A percentile compares a stretch with the other conserved stretches of the same genome.
phyloP scores from a whole-genome alignment of 2,797 vertebrate genomes.

The Brachymystax lenok region DNA sequence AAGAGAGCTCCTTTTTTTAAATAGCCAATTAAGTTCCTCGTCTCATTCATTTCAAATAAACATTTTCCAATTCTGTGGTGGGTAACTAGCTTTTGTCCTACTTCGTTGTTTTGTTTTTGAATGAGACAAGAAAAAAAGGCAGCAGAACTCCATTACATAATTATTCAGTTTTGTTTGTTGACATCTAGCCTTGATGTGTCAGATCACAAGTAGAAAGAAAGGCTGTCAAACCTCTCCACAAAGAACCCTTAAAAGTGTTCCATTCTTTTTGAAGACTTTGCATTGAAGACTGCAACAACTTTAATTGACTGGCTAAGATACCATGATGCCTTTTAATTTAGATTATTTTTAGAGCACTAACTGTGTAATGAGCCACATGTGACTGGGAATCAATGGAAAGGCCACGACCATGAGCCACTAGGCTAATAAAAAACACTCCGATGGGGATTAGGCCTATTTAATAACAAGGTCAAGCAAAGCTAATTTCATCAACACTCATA shows the following conservation, averaged over 20 bases:
- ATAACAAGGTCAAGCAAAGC: not conserved
- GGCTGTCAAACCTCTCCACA: constrained; percentile 29
- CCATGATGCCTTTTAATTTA: not conserved
- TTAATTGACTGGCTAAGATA: not conserved
- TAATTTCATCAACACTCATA: not conserved
- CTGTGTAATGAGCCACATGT: not conserved
- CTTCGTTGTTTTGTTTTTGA: constrained; percentile 45
- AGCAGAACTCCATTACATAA: constrained; percentile 47
- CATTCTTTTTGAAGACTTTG: not conserved
- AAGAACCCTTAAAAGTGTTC: not conserved
- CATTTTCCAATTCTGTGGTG: constrained; percentile 46
- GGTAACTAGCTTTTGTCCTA: constrained; percentile 51
- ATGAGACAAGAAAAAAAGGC: constrained; percentile 36
- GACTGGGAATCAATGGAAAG: constrained; percentile 3
- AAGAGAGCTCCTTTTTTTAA: not conserved
- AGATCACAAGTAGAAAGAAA: constrained; percentile 42
- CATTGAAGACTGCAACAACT: not conserved
- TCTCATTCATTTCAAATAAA: constrained; percentile 28
- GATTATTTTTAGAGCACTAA: not conserved
- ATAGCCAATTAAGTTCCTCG: not conserved
- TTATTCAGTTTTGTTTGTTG: constrained; percentile 32
- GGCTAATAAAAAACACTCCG: not conserved
- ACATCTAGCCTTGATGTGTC: constrained; percentile 34
- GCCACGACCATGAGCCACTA: not conserved
- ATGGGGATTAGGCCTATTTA: not conserved